Evolutionary conservation across 2,113 vertebrate genomes (phyloP), one percentile per base, ranked within the genome.

Genomic region (Lophotis ruficrista): DNA sequence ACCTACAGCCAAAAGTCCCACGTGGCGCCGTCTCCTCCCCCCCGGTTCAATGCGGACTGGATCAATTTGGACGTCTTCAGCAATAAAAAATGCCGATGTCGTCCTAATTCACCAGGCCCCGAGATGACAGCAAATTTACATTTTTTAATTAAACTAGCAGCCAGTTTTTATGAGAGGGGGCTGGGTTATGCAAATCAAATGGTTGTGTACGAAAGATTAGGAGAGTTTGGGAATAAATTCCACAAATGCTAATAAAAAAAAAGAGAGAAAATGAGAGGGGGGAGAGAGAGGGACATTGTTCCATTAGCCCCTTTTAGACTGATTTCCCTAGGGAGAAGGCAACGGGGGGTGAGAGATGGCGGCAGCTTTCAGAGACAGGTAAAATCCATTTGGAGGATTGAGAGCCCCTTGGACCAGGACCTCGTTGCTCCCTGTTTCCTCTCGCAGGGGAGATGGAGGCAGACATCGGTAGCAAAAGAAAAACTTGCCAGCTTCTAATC

Each of bases 111-210:
- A 99, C 98, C 98, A 98, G 98, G 99, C 99, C 99, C 99, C 99
- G 96, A 99, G 99, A 99, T 99, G 99, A 99, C 99, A 99, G 99
- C 99, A 99, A 99, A 99, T 99, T 99, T 99, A 99, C 99, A 99
- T 99, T 99, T 99, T 99, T 99, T 99, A 99, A 99, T 99, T 99
- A 99, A 99, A 99, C 99, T 99, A 99, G 99, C 99, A 98, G 98
- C 98, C 99, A 99, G 98, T 99, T 99, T 99, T 99, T 99, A 99
- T 99, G 99, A 99, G 99, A 99, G 99, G 99, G 99, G 99, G 99
- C 98, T 98, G 99, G 99, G 98, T 99, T 99, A 99, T 99, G 99
- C 99, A 99, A 99, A 99, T 99, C 98, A 99, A 98, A 99, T 99
- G 99, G 99, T 99, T 99, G 99, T 99, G 99, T 99, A 99, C 98